Evolutionary conservation across 2,113 vertebrate genomes (phyloP), one percentile per base, ranked within the genome.

Genomic region (Callopanchax toddi): DNA sequence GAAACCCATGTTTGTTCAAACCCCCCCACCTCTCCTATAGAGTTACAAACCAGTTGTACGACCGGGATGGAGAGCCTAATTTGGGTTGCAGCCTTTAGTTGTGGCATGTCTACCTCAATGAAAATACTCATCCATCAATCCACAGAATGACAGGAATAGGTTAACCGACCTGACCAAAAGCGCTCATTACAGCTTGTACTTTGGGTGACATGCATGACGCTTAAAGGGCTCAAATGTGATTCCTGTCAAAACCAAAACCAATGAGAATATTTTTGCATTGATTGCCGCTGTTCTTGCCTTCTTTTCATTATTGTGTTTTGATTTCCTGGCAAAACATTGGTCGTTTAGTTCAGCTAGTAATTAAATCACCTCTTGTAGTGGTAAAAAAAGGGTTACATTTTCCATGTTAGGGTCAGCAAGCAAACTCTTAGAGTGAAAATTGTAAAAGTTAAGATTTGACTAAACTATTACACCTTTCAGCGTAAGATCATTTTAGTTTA

Each of bases 61-160:
- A 50, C 50, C 67, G 36, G 67, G 56, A 67, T 66, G 63, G 80
- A 57, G 51, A 82, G 60, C 45, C 67, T 52, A 65, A 79, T 75
- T 78, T 78, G 52, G 77, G 78, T 85, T 86, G 74, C 74, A 71
- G 60, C 16, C 37, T 79, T 75, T 71, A 32, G 52, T 74, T 60
- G 53, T 73, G 74, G 51, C 70, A 66, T 60, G 71, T 82, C 71
- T 39, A 69, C 64, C 83, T 70, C 70, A 73, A 60, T 75, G 66
- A 83, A 86, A 88, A 76, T 67, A 50, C 57, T 73, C 83, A 88
- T 87, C 67, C 58, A 85, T 90, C 85, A 90, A 60, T 74, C 76
- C 64, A 12, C 45, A 69, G 25, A 22, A 20, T 73, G 68, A 52
- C 59, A 71, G 21, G 63, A 58, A 60, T 66, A 69, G 39, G 52